A percentile compares a stretch with the other conserved stretches of the same genome.
phyloP scores from a whole-genome alignment of 2,888 invertebrate genomes.

The Drosophila anomelani region DNA sequence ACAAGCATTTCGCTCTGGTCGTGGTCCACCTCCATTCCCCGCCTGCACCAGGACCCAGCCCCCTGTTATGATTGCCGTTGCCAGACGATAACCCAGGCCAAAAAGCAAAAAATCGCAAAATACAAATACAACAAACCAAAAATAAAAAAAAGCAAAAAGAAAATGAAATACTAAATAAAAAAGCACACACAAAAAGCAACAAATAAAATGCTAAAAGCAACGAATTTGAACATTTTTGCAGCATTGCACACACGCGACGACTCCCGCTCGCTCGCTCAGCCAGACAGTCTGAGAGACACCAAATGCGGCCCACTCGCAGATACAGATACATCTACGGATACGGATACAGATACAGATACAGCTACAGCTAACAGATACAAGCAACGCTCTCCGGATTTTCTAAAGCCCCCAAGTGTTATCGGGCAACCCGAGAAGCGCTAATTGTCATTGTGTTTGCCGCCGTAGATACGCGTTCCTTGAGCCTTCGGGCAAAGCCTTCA shows the following conservation, averaged over 20 bases:
- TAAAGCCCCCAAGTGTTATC: constrained; percentile 41
- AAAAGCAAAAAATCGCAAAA: constrained; percentile 41
- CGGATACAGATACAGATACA: constrained; percentile 39
- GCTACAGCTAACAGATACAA: constrained; percentile 27
- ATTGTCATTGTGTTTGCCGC: constrained; percentile 55
- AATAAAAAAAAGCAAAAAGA: constrained; percentile 36
- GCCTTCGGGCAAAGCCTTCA: constrained; percentile 12
- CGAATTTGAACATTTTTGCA: constrained; percentile 77
- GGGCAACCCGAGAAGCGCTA: constrained; percentile 54
- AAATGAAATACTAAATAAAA: constrained; percentile 5
- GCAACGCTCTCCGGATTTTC: constrained; percentile 24
- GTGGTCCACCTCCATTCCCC: constrained; percentile 38
- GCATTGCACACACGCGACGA: constrained; percentile 78
- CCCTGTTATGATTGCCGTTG: constrained; percentile 80
- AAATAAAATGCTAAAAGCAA: constrained; percentile 43
- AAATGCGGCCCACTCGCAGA: constrained; percentile 50
- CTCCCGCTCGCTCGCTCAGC: constrained; percentile 63
- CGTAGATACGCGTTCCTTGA: constrained; percentile 52
- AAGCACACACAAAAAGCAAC: constrained; percentile 23
- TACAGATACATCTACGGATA: constrained; percentile 38
- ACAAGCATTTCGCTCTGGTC: constrained; percentile 44
- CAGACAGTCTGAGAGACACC: constrained; percentile 70
- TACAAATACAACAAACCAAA: constrained; percentile 4
- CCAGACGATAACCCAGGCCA: constrained; percentile 77
- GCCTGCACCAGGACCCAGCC: constrained; percentile 35